Conservation (phyloP, 2,888 invertebrate genomes). For the Drosophila setosimentum region DNA sequence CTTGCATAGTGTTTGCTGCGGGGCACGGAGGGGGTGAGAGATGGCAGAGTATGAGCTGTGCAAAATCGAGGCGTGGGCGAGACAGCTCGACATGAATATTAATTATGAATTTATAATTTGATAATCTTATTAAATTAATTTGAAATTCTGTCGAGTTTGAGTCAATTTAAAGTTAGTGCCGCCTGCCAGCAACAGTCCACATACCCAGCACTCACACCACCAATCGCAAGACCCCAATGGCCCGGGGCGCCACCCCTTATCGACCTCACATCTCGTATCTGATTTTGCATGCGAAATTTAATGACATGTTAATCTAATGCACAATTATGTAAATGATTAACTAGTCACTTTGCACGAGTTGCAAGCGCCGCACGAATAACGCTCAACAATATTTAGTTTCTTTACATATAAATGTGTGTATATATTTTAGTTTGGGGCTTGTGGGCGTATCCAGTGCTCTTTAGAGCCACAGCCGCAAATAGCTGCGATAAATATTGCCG, state of each 20-base stretch:
- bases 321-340: constrained; percentile 55
- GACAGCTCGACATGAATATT: constrained; percentile 71
- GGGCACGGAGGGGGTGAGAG: not conserved
- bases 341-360: constrained; percentile 25
- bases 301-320: constrained; percentile 69
- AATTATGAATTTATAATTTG: constrained; percentile 80
- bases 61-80: constrained; percentile 17
- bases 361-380: not conserved
- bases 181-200: constrained; percentile 14
- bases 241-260: constrained; percentile 4
- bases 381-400: not conserved
- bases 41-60: not conserved
- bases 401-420: not conserved
- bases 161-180: constrained; percentile 75
- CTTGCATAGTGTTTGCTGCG: constrained; percentile 27
- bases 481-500: constrained; percentile 58
- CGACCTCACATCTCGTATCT: constrained; percentile 16
- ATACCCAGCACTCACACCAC: not conserved
- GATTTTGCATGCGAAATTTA: constrained; percentile 60
- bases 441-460: constrained; percentile 51
- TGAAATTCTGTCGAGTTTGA: constrained; percentile 75
- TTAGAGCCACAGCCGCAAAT: constrained; percentile 33
- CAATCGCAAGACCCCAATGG: not conserved
- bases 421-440: not conserved
- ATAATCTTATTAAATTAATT: constrained; percentile 81